Base-by-base conservation (phyloP, 1,140 invertebrate genomes). In the Polypedilum vanderplanki region DNA sequence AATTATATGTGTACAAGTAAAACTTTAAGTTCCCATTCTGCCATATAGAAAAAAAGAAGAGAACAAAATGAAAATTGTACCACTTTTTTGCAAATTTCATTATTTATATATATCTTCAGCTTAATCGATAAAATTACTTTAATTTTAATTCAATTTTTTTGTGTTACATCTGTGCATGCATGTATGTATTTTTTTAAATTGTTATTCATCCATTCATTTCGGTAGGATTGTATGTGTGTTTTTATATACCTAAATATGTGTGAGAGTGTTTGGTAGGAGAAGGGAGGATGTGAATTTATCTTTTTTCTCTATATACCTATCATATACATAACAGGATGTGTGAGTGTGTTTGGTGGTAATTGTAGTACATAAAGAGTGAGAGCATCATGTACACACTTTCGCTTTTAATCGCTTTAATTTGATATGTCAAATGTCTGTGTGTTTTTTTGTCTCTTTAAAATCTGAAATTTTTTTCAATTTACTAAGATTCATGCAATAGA, bases 381-480 rank as follows among this genome's bases (percentile, higher is more conserved):
- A 57, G 46, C 46, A 33, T 33, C 2, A 33, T 57, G 46, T 57
- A 57, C 46, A 57, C 46, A 57, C 46, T 57, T 57, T 57, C 46
- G 46, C 46, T 57, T 57, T 57, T 57, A 57, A 57, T 57, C 46
- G 46, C 46, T 57, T 57, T 57, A 57, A 57, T 57, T 57, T 57
- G 46, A 57, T 57, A 57, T 57, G 46, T 57, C 46, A 57, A 57
- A 57, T 57, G 46, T 57, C 46, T 57, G 46, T 57, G 12, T 57
- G 46, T 15, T 12, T 57, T 15, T 57, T 57, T 57, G 4, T 57
- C n/a, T 57, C 12, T 57, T 57, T 57, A 12, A 57, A 57, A 57
- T 57, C 15, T 33, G 24, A 33, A 33, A 33, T 33, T 33, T 33
- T 33, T 33, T 5, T 33, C 24, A 33, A 33, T 33, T 33, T 5